Conservation (phyloP, 2,113 vertebrate species). For the Chamaetylas fuelleborni region DNA sequence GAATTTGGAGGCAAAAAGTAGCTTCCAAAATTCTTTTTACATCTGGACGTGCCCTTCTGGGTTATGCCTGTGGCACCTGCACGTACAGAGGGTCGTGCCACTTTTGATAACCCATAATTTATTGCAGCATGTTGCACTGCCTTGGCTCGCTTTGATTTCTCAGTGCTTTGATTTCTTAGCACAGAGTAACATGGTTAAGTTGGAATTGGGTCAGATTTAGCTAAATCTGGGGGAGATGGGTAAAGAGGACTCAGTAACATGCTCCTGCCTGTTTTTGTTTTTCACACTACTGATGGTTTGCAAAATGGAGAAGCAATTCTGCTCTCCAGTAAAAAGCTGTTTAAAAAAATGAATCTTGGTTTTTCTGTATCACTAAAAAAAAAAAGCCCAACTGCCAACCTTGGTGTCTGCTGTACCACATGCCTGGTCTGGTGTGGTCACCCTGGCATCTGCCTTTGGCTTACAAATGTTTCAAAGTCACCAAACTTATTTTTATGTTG, state of each 20-base stretch:
- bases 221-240: background rate
- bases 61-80: background rate
- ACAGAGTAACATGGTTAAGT: background rate
- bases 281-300: background rate
- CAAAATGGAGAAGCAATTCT: background rate
- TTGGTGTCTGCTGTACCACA: background rate
- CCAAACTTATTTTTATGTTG: background rate
- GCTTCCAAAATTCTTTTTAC: background rate
- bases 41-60: background rate
- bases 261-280: background rate
- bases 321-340: background rate
- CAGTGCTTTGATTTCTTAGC: background rate
- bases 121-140: background rate
- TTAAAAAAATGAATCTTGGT: background rate
- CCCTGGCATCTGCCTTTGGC: background rate
- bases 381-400: background rate
- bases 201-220: background rate
- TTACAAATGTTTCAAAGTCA: background rate
- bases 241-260: background rate
- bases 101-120: background rate
- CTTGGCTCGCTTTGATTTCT: background rate
- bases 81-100: fast-evolving
- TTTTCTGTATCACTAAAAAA: background rate
- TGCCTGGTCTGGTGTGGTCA: background rate
- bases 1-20: background rate